A percentile compares a stretch with the other conserved stretches of the same genome.
phyloP scores from a whole-genome alignment of 2,113 vertebrate species.

The Prionailurus viverrinus region DNA sequence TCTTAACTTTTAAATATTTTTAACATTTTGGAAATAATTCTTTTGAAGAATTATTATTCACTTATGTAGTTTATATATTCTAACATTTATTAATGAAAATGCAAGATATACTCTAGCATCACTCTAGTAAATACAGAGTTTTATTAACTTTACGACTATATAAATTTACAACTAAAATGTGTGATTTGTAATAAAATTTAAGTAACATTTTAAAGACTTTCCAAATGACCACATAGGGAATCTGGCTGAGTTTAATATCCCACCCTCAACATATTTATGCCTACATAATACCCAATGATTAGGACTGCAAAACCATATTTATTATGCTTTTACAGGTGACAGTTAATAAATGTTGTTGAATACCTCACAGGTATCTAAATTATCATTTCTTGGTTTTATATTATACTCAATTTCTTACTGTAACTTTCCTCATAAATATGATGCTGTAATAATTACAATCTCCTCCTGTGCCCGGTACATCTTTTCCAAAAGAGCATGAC shows the following conservation, averaged over 20 bases:
- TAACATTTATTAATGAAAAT: background rate
- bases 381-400: background rate
- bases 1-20: background rate
- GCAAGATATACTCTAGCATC: background rate
- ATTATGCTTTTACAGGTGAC: background rate
- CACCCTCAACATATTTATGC: background rate
- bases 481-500: background rate
- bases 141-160: background rate
- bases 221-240: background rate
- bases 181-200: constrained; percentile 29
- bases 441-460: background rate
- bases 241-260: background rate
- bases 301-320: background rate
- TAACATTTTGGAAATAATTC: background rate
- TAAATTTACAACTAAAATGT: background rate
- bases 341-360: background rate
- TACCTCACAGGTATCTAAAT: background rate
- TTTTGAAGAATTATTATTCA: background rate
- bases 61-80: background rate
- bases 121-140: background rate
- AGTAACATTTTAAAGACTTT: background rate
- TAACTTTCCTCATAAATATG: background rate
- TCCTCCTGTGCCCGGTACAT: background rate
- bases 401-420: background rate
- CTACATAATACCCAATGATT: background rate